Evolutionary conservation across 2,888 invertebrate genomes (phyloP).

Genomic region (Encarsia formosa): DNA sequence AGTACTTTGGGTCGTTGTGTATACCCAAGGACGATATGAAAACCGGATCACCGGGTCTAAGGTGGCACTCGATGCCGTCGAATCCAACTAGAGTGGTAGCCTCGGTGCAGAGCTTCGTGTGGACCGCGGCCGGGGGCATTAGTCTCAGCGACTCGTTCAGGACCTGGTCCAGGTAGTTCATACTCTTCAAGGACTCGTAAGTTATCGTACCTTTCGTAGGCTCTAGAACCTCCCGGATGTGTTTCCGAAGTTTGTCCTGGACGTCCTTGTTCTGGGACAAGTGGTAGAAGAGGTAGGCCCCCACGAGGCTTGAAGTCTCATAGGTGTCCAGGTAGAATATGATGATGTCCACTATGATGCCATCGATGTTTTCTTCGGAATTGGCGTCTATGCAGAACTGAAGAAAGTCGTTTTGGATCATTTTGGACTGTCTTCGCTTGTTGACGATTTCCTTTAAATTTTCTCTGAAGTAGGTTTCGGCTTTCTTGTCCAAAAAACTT

Average conservation of each 20-base stretch:
- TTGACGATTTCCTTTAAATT: constrained; percentile 32
- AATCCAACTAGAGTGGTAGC: constrained; percentile 26
- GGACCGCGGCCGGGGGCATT: constrained; percentile 7
- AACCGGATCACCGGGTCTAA: constrained; percentile 28
- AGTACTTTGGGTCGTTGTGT: neutral
- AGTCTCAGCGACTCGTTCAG: constrained; percentile 39
- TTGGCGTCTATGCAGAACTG: constrained; percentile 47
- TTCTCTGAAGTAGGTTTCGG: constrained; percentile 33
- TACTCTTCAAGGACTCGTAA: constrained; percentile 52
- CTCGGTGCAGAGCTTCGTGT: constrained; percentile 31
- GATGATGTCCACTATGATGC: constrained; percentile 42
- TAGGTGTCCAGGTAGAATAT: constrained; percentile 56
- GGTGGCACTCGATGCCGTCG: constrained; percentile 30
- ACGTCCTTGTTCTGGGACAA: constrained; percentile 50
- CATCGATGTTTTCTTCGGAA: neutral
- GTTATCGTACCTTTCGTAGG: constrained; percentile 37
- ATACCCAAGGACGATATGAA: constrained; percentile 21
- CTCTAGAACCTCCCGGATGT: constrained; percentile 45
- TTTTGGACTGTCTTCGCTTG: constrained; percentile 34
- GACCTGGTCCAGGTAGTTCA: constrained; percentile 56
- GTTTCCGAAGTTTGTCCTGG: constrained; percentile 51
- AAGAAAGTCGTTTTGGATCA: constrained; percentile 51
- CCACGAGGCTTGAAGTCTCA: constrained; percentile 54
- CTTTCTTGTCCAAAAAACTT: constrained; percentile 26
- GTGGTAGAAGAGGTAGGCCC: constrained; percentile 51